Conservation (phyloP, 1,140 invertebrate genomes). For the Drosophila varians region DNA sequence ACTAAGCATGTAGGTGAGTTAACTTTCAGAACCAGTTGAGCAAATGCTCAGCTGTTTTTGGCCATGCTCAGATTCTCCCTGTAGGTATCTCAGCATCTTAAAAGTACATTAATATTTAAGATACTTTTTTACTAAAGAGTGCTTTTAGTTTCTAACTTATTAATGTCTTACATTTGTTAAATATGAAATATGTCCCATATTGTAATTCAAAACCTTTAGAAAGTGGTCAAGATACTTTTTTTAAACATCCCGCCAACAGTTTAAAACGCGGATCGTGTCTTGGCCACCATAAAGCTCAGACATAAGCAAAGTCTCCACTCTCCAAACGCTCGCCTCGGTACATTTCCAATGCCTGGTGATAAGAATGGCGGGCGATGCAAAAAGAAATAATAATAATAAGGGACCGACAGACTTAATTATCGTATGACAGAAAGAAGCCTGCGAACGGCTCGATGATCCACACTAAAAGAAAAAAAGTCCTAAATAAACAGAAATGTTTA, state of each 20-base stretch:
- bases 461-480: constrained; percentile 11
- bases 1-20: constrained; percentile 1
- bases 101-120: no score
- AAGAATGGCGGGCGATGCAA: constrained; percentile 49
- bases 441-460: constrained; percentile 18
- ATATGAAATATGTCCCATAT: no score
- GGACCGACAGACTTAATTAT: constrained; percentile 46
- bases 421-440: constrained; percentile 30
- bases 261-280: background rate
- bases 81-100: background rate
- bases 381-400: constrained; percentile 48
- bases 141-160: no score
- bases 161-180: no score
- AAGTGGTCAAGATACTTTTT: no score
- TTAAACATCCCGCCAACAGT: background rate
- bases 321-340: constrained; percentile 32
- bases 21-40: constrained; percentile 7
- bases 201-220: no score
- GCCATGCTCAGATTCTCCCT: background rate
- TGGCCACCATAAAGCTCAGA: background rate
- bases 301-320: constrained; percentile 12
- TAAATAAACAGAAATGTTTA: background rate
- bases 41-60: constrained; percentile 1
- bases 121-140: no score
- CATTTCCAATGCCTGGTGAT: constrained; percentile 56